A percentile compares a stretch with the other conserved stretches of the same genome.
Conservation (phyloP, 2,888 invertebrate species). For the Candidula unifasciata region DNA sequence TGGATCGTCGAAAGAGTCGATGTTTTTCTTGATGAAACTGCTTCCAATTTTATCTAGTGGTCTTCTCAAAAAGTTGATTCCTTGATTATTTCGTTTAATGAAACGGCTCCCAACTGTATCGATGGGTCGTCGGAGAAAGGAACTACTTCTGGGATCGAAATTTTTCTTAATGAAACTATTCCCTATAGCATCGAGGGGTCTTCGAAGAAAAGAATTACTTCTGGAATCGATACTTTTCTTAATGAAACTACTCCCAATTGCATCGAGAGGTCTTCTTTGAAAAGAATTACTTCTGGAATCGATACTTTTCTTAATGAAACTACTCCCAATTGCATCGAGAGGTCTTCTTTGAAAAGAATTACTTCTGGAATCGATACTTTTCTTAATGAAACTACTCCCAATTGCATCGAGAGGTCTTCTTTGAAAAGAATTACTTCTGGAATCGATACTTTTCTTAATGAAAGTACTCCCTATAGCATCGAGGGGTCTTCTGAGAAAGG, state of each 20-base stretch:
- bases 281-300: neutral
- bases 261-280: neutral
- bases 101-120: neutral
- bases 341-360: neutral
- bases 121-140: neutral
- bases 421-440: too few relatives aligned
- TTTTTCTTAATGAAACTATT: slow-evolving; percentile 12
- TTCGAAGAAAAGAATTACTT: neutral
- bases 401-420: neutral
- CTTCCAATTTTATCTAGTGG: neutral
- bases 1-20: neutral
- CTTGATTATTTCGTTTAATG: neutral
- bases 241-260: slow-evolving; percentile 2
- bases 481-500: neutral
- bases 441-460: neutral
- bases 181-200: slow-evolving; percentile 11
- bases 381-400: slow-evolving; percentile 24
- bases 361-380: neutral
- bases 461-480: slow-evolving; percentile 8
- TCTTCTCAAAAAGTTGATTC: neutral
- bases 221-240: neutral
- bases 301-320: neutral
- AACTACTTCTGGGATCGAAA: neutral
- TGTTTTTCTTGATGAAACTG: too few relatives aligned
- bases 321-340: slow-evolving; percentile 3